These are phyloP conservation scores for Prionailurus bengalensis DNA, from an alignment of 2,113 vertebrate genomes.

Conservation along the genomic window DNA sequence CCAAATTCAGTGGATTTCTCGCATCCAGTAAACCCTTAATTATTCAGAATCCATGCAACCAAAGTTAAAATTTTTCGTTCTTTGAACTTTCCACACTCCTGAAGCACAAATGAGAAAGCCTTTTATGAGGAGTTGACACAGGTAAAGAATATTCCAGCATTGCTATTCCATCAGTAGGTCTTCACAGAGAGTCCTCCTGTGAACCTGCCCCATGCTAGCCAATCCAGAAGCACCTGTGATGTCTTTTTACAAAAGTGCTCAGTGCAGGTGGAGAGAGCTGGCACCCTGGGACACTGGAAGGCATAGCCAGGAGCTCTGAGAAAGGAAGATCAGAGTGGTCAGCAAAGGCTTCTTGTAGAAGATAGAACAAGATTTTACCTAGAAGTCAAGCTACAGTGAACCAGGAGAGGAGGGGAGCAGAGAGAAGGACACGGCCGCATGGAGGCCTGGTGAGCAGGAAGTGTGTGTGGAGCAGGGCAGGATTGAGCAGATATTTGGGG, in stretches of 20 bases:
- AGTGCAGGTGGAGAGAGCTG: neutral
- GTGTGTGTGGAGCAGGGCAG: neutral
- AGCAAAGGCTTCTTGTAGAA: neutral
- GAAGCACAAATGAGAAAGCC: neutral
- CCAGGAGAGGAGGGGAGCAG: neutral
- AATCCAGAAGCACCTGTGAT: neutral
- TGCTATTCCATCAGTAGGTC: neutral
- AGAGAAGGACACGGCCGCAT: fast-evolving
- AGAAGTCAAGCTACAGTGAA: neutral
- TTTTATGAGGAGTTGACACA: neutral
- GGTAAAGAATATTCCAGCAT: neutral
- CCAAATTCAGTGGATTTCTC: neutral
- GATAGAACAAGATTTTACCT: neutral
- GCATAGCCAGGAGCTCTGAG: neutral
- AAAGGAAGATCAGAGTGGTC: neutral
- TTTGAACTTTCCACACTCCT: neutral
- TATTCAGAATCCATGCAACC: neutral
- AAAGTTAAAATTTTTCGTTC: neutral
- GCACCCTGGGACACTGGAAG: neutral
- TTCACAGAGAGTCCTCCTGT: neutral
- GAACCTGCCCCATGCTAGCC: neutral
- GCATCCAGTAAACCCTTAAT: neutral
- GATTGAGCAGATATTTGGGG: no score
- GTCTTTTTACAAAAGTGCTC: neutral
- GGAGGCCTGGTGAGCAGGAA: neutral